Percentiles rank a stretch among this genome's conserved stretches.
Conservation (phyloP, 1,140 invertebrate genomes). For the Procambarus clarkii region DNA sequence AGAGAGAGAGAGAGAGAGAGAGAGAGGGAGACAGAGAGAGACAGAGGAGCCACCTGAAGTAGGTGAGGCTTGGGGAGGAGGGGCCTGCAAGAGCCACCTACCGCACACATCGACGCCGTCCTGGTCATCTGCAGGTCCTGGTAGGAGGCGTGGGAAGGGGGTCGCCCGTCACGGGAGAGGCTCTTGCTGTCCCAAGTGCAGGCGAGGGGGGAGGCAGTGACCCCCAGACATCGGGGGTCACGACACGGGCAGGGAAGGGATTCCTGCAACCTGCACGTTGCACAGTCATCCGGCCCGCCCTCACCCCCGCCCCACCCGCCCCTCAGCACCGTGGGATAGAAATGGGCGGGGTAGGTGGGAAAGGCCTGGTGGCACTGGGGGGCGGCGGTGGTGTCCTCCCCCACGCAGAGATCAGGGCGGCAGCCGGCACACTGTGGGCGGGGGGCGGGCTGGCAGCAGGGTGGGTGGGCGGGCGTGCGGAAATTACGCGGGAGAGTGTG, state of each 20-base stretch:
- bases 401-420: background rate
- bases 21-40: background rate
- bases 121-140: background rate
- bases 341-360: constrained; percentile 3
- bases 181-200: background rate
- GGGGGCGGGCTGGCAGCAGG: constrained; percentile 2
- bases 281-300: constrained; percentile 12
- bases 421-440: constrained; percentile 1
- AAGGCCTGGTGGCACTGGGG: background rate
- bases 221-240: constrained; percentile 21
- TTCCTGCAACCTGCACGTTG: constrained; percentile 16
- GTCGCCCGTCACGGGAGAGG: background rate
- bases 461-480: constrained; percentile 28
- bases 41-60: too few relatives aligned
- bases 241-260: constrained; percentile 21
- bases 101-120: constrained; percentile 28
- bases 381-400: background rate
- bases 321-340: background rate
- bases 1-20: background rate
- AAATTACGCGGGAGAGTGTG: constrained; percentile 43
- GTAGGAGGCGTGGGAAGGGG: background rate
- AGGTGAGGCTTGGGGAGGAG: background rate
- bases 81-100: background rate
- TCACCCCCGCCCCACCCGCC: background rate
- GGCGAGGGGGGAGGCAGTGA: background rate